phyloP scores from a whole-genome alignment of 2,888 invertebrate genomes.

The Macrosoma leucophasiata region DNA sequence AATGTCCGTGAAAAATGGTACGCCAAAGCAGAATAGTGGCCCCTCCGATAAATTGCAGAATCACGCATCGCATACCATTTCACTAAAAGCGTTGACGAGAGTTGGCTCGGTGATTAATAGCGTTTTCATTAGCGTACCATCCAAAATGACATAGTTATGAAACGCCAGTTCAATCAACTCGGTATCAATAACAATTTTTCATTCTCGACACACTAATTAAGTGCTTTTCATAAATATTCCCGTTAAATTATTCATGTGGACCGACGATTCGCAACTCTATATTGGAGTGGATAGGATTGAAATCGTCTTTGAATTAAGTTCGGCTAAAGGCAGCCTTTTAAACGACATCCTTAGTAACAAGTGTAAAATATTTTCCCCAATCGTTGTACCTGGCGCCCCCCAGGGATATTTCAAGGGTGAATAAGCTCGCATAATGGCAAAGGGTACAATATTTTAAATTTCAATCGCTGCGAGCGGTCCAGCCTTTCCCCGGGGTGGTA shows the following conservation, averaged over 20 bases:
- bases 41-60: slow-evolving; percentile 41
- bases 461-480: slow-evolving; percentile 76
- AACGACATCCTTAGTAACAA: slow-evolving; percentile 74
- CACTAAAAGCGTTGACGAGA: slow-evolving; percentile 45
- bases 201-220: slow-evolving; percentile 74
- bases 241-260: slow-evolving; percentile 28
- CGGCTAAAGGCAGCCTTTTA: slow-evolving; percentile 51
- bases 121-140: slow-evolving; percentile 65
- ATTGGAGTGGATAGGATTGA: slow-evolving; percentile 27
- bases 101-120: slow-evolving; percentile 56
- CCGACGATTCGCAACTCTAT: slow-evolving; percentile 40
- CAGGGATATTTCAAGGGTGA: slow-evolving; percentile 77
- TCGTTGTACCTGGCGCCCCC: slow-evolving; percentile 73
- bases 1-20: slow-evolving; percentile 21
- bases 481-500: slow-evolving; percentile 48
- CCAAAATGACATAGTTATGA: slow-evolving; percentile 73
- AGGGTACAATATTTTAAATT: slow-evolving; percentile 77
- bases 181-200: slow-evolving; percentile 75
- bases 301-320: slow-evolving; percentile 33
- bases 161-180: slow-evolving; percentile 70
- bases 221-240: slow-evolving; percentile 70
- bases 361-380: slow-evolving; percentile 76
- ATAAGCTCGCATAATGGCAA: slow-evolving; percentile 76
- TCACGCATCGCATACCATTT: slow-evolving; percentile 47
- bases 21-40: slow-evolving; percentile 32